Base-by-base conservation (phyloP, 2,888 invertebrate species). In the Embidobia sp. region DNA sequence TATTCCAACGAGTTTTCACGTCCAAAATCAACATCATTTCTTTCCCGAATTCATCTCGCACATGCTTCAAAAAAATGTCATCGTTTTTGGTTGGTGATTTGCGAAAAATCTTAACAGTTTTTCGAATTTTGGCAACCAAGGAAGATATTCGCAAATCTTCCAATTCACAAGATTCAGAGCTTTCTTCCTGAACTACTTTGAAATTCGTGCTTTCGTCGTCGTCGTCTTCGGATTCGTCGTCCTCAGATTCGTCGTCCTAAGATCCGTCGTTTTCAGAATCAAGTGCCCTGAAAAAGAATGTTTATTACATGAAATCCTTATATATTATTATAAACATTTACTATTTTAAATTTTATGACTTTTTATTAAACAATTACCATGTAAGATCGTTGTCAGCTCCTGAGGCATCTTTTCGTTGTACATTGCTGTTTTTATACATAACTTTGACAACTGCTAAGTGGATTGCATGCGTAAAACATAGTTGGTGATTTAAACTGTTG, bases 1-100 rank as follows among this genome's bases (percentile, higher is more conserved):
- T 63, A 19, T 63, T 63, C 63, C 49, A 63, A 8, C 40, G 26
- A 27, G 63, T 64, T 31, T 64, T 64, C 5, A 51, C 42, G 26
- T 64, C 51, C 7, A 64, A 63, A 26, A 63, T 40, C 6, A 61
- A 19, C n/a, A 3, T 3, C 15, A 63, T 22, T 61, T 48, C 27
- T 31, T 44, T 33, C 7, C 48, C 48, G 18, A 46, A 46, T 22
- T 61, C 26, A 5, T 48, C 48, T 61, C 15, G 18, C 5, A 59
- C 44, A 35, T 59, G 26, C 11, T 46, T 46, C 13, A 48, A 37
- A 16, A 48, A 48, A 13, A 46, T 35, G 7, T 61, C 46, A 13
- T 48, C 48, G 22, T 13, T 59, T 29, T 46, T 61, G 18, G 48
- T 61, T 37, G 61, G 61, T 16, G 46, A 48, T n/a, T 27, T 33